Evolutionary conservation across 1,140 invertebrate species (phyloP), one percentile per base, ranked within the genome.

Genomic region (Bombus superbus): DNA sequence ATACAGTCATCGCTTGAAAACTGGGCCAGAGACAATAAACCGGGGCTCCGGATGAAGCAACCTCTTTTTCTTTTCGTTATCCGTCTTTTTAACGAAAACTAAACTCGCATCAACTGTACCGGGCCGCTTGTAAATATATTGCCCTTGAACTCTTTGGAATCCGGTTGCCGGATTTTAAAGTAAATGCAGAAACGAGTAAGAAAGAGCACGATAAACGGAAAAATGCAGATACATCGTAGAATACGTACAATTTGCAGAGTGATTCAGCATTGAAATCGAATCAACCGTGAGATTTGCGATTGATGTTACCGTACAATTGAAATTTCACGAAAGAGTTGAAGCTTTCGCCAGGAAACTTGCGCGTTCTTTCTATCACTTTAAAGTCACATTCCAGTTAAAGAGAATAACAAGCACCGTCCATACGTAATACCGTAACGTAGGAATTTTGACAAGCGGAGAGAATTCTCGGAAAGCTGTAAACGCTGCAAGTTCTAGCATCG

Each of bases 61-160:
- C 81, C 83, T 53, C 72, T 88, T 86, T 78, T 80, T 66, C 76
- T 85, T 90, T 86, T 81, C 83, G 91, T 88, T 73, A 64, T 80
- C 53, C 83, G 28, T 42, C 15, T 28, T 28, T 85, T 53, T 57
- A 38, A 13, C 42, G 69, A 72, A 64, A 81, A 81, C 72, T 85
- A 40, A 40, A 81, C 42, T 44, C 6, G 9, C n/a, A 73, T 73
- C 40, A 32, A 35, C 53, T 22, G 5, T 72, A 62, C 38, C 2
- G 1, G 44, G 0, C 18, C 13, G 35, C n/a, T 42, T 1, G 71
- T 71, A 69, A n/a, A 71, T 71, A 44, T 40, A 35, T 32, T 44
- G 32, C 22, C 73, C 81, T 83, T 85, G 83, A 79, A 80, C 53
- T 57, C 32, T 22, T 42, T 28, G 10, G 1, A 18, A 64, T 40